Evolutionary conservation across 2,888 invertebrate genomes (phyloP), one percentile per base, ranked within the genome.

Genomic region (Coelogynopora nodosa): DNA sequence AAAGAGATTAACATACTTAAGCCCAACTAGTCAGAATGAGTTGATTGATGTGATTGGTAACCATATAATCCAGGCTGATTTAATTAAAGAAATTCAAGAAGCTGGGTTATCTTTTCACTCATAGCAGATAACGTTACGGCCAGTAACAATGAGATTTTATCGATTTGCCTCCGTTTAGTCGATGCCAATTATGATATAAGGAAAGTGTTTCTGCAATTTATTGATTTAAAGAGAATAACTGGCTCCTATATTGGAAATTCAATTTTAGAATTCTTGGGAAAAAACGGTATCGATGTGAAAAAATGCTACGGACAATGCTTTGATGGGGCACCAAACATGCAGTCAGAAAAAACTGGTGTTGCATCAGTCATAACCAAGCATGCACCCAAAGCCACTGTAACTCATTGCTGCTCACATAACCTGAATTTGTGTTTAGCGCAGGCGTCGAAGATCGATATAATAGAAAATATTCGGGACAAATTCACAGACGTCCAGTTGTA

Each of bases 301-400:
- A 13, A 23, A 26, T 74, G 5, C 27, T 74, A 74, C 27, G 10
- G 74, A 13, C 74, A 5, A 26, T 74, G 74, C 74, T 74, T 23
- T 74, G 18, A 74, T 74, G 74, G 74, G 74, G 74, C 74, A 23
- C 74, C 74, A 13, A 74, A 74, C 27, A 74, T 74, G 74, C 74
- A 23, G 74, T 74, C 74, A 23, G 23, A 74, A 13, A 74, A 26
- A 26, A 74, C 18, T 2, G 27, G 23, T 74, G 74, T 74, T 26
- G 74, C 74, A 74, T 74, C 74, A 74, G 74, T 74, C 27, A 74
- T 74, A 74, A 74, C 74, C 18, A 74, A 74, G 27, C 27, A 74
- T 74, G 18, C 74, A 13, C 27, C 74, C 5, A 74, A 74, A 23
- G 18, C 74, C 18, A 74, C 74, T 74, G 23, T 74, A 74, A 26